A percentile compares a stretch with the other conserved stretches of the same genome.
Evolutionary conservation across 2,797 vertebrate genomes (phyloP).

Genomic region (Heliangelus exortis): DNA sequence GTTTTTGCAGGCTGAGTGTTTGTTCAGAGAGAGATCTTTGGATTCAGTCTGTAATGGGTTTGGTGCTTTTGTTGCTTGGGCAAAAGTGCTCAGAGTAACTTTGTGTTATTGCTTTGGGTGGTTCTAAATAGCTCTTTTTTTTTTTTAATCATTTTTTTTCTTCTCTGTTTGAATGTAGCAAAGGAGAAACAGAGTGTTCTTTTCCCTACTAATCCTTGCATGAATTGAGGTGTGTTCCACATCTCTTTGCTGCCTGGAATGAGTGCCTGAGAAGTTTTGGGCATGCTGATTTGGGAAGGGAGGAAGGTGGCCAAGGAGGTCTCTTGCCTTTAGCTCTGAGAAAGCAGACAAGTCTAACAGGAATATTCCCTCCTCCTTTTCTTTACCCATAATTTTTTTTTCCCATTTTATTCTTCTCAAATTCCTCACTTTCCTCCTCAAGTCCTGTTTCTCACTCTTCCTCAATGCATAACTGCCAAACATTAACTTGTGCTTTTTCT

Average conservation of each 20-base stretch:
- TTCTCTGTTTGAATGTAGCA: neutral
- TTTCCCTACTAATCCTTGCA: neutral
- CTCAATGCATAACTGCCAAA: neutral
- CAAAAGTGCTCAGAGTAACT: neutral
- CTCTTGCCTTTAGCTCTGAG: neutral
- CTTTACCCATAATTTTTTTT: neutral
- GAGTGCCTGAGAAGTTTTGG: neutral
- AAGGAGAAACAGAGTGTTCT: constrained; percentile 18
- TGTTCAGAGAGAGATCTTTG: neutral
- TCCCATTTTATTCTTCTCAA: neutral
- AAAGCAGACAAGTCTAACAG: neutral
- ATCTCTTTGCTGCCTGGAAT: neutral
- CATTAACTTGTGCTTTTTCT: neutral
- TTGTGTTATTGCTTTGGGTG: neutral
- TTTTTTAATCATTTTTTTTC: too few species aligned
- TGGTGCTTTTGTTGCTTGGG: constrained; percentile 31
- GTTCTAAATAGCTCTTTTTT: neutral
- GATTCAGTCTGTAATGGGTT: neutral
- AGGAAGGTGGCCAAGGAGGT: neutral
- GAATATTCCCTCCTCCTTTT: neutral
- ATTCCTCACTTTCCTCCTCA: neutral
- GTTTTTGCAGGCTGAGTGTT: neutral
- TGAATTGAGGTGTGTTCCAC: neutral
- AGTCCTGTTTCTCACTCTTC: fast-evolving
- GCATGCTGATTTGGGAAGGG: neutral